Evolutionary conservation across 2,113 vertebrate species (phyloP).

Genomic region (Accipiter virgatus): DNA sequence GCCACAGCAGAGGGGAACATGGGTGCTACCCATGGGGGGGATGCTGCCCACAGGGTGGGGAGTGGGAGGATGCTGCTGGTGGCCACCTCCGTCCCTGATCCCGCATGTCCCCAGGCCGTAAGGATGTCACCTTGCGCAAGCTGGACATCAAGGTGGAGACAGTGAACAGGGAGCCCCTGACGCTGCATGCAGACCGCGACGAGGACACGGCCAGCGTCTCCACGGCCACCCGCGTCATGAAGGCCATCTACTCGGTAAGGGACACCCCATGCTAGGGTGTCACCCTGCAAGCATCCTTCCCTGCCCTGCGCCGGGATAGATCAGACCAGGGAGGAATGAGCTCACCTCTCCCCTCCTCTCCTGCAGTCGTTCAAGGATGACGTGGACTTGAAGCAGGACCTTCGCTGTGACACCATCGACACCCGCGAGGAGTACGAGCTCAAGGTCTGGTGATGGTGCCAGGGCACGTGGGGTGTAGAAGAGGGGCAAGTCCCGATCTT

Average conservation of each 20-base stretch:
- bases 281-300: too few species aligned
- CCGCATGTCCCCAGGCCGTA: conserved; percentile 75
- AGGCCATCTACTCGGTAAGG: conserved; percentile 92
- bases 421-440: conserved; percentile 93
- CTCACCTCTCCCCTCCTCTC: accelerated
- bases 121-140: conserved; percentile 91
- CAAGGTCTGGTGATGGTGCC: conserved; percentile 72
- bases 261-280: accelerated
- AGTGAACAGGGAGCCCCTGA: conserved; percentile 90
- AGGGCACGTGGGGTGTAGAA: accelerated
- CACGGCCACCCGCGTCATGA: conserved; percentile 93
- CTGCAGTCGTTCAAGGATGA: conserved; percentile 92
- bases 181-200: conserved; percentile 78
- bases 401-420: conserved; percentile 89
- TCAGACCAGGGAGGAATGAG: background rate
- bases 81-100: too few species aligned
- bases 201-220: conserved; percentile 88
- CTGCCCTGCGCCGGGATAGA: accelerated
- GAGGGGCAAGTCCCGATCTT: background rate
- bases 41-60: background rate
- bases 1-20: background rate
- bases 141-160: conserved; percentile 97
- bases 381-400: conserved; percentile 92
- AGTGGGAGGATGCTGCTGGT: accelerated
- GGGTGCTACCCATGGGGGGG: background rate